Base-by-base conservation (phyloP, 92 coral and sea anemone species). In the Metridium senile region DNA sequence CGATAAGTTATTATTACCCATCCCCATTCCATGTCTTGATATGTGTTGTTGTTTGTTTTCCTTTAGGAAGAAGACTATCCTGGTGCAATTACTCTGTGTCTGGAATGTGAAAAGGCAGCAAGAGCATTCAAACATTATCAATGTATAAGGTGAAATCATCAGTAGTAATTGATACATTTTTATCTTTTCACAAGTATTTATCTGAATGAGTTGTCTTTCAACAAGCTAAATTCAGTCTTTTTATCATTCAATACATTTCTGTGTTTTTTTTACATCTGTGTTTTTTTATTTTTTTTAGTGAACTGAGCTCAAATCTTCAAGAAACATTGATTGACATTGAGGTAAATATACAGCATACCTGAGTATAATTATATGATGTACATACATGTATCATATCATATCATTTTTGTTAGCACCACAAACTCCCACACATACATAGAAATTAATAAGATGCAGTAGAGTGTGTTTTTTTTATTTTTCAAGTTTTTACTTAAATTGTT, bases 31-130 rank as follows among this genome's bases (percentile, higher is more conserved):
- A 3, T 16, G 25, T 54, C 6, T 54, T 3, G 59, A 54, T 54
- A 16, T 54, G 17, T 54, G 3, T 13, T 30, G 43, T 26, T 39
- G 1, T 45, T 32, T n/a, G 23, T 49, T 28, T 54, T 34, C 33
- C 0, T 53, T 18, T 43, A 94, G 97, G 99, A 92, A 71, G 98
- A 94, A 59, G 98, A 94, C 67, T 94, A 94, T 57, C 99, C 99
- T 43, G 99, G 99, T 31, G 99, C 99, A 0, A 95, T 95, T 22
- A 83, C 90, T 71, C 83, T 95, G 58, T 95, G 99, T 71, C 72
- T 95, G 74, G 99, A 95, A 79, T 95, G 99, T 74, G 97, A 95
- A 85, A 95, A 95, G 47, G 99, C 99, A 26, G 99, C 99, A 22
- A 89, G 97, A 56, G 97, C 99, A 33, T 95, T 88, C 82, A 95